Base-by-base conservation (phyloP, 2,888 invertebrate species). In the Ellobium chinense region DNA sequence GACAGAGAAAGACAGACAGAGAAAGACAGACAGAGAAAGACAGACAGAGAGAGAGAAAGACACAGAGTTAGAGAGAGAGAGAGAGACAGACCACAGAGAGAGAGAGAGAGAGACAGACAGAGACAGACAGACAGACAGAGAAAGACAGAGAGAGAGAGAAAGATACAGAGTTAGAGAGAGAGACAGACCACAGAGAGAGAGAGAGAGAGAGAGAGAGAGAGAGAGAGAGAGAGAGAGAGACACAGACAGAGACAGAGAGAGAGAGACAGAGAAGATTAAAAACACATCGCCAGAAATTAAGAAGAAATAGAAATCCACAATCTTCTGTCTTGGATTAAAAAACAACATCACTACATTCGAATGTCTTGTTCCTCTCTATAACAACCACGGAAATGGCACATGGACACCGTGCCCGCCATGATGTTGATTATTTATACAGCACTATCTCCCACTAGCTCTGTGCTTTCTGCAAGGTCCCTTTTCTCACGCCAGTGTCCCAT, bases 161-260 rank as follows among this genome's bases (percentile, higher is more conserved):
- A 46, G 18, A 46, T 7, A 46, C 7, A 60, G 62, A 65, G 65
- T 18, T 18, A 65, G 65, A 65, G 27, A 68, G 66, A 66, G 66
- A 66, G 66, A 66, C 9, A 66, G 66, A 66, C 5, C 5, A 31
- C 7, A 66, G 66, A 66, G 31, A 31, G 66, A 66, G 66, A 66
- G 66, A 66, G 66, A 66, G 31, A 66, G 66, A 66, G 46, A 69
- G 69, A 69, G 46, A 69, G 39, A 69, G 46, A 69, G 39, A 37
- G 7, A 39, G 69, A 18, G 12, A 69, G 69, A 69, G 46, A 69
- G 69, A 69, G 69, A 69, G 46, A 69, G 69, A 69, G 69, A 39
- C 9, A 46, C 9, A 46, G 46, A 46, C 9, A 46, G 46, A 46
- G 46, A 46, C 46, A 46, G 46, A 46, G 46, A 46, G 46, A 46